Percentiles rank a stretch among this genome's conserved stretches.
Conservation (phyloP, 2,888 invertebrate species). For the Allacma fusca region DNA sequence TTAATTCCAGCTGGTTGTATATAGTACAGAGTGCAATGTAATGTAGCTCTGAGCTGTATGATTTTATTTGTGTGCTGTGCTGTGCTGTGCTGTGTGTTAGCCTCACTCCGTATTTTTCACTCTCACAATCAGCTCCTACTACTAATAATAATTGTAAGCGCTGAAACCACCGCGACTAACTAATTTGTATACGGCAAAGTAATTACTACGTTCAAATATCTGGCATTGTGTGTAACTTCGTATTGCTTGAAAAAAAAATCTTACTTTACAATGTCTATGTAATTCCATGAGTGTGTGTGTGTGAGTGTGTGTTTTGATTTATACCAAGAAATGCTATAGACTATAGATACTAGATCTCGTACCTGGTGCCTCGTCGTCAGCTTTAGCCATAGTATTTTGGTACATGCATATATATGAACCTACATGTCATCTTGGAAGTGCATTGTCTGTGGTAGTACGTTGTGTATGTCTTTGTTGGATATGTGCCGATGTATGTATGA, state of each 20-base stretch:
- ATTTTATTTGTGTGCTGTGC: not conserved
- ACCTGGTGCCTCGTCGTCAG: no score
- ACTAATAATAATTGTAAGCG: not conserved
- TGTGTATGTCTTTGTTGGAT: no score
- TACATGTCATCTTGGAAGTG: no score
- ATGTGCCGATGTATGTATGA: no score
- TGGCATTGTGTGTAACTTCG: not conserved
- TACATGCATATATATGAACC: no score
- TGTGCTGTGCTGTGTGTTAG: not conserved
- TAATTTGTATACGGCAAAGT: not conserved
- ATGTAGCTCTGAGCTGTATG: constrained; percentile 11
- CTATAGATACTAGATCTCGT: no score
- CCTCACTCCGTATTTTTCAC: not conserved
- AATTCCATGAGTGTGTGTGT: not conserved
- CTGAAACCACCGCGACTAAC: constrained; percentile 7
- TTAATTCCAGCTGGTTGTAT: not conserved
- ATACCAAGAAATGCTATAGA: no score
- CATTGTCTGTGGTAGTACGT: no score
- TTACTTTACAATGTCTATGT: not conserved
- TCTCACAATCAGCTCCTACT: not conserved
- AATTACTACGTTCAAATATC: not conserved
- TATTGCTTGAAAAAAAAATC: not conserved
- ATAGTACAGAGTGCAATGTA: constrained; percentile 1
- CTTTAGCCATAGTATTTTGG: no score
- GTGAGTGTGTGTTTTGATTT: constrained; percentile 6